Conservation (phyloP, 2,113 vertebrate genomes). For the Psammodynastes pulverulentus region DNA sequence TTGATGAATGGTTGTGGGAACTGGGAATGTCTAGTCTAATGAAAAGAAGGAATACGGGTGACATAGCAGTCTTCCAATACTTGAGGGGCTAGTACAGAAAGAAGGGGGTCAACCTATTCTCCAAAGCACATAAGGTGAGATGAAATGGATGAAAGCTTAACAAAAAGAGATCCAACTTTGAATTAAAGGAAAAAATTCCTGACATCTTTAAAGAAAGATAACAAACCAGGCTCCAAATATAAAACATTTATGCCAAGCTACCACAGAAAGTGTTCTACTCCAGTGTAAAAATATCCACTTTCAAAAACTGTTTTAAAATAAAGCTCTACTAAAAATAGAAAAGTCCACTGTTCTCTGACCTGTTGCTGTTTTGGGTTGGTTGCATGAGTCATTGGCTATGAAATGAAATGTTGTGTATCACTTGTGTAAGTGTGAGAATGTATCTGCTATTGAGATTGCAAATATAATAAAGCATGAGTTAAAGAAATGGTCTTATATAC, state of each 20-base stretch:
- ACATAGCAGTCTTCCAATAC: background rate
- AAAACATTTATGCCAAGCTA: background rate
- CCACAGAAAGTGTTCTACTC: background rate
- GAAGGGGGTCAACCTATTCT: background rate
- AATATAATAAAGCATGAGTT: background rate
- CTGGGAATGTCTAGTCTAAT: background rate
- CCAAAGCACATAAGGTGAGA: background rate
- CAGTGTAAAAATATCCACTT: background rate
- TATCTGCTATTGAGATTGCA: background rate
- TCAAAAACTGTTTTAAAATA: background rate
- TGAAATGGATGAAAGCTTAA: background rate
- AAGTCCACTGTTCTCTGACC: background rate
- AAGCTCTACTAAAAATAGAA: background rate
- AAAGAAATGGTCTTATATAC: background rate
- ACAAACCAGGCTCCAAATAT: background rate
- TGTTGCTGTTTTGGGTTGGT: background rate
- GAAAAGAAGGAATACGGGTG: background rate
- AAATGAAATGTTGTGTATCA: background rate
- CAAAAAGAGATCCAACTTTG: background rate
- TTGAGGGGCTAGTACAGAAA: background rate
- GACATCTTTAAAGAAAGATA: background rate
- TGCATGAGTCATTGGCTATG: background rate
- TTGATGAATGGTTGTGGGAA: background rate
- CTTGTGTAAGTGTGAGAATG: background rate
- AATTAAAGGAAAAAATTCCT: background rate